Evolutionary conservation across 1,140 invertebrate species (phyloP).

Genomic region (Aphaenogaster rudis): DNA sequence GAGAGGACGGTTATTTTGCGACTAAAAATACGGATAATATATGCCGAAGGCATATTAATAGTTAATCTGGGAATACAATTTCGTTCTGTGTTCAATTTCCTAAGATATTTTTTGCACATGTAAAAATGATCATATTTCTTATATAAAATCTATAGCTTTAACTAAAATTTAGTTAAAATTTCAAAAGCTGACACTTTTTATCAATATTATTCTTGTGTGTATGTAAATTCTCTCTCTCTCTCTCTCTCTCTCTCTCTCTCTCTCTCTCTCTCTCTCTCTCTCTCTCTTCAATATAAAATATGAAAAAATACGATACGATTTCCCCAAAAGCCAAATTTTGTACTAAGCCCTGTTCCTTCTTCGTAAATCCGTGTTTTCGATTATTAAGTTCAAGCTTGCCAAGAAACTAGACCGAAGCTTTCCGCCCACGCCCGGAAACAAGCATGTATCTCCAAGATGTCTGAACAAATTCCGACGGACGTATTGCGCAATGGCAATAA

Average conservation of each 20-base stretch:
- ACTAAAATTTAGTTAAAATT: neutral
- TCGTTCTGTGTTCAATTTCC: neutral
- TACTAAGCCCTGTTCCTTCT: neutral
- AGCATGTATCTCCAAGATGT: neutral
- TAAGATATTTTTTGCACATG: neutral
- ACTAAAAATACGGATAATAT: neutral
- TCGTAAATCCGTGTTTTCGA: neutral
- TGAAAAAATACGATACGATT: neutral
- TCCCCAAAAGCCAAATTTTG: neutral
- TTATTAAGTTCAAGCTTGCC: neutral
- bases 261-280: neutral
- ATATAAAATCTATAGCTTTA: neutral
- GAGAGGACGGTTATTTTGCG: slow-evolving; percentile 1
- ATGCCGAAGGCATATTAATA: neutral
- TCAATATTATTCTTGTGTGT: neutral
- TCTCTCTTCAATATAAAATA: neutral
- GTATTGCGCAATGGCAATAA: neutral
- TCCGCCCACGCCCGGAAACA: neutral
- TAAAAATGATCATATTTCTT: neutral
- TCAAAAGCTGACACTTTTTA: neutral
- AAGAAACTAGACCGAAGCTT: slow-evolving; percentile 1
- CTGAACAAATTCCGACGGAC: neutral
- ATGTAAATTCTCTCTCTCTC: neutral
- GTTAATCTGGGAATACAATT: neutral
- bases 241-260: neutral